Base-by-base conservation (phyloP, 2,113 vertebrate species). In the Mormyrus iriodes region DNA sequence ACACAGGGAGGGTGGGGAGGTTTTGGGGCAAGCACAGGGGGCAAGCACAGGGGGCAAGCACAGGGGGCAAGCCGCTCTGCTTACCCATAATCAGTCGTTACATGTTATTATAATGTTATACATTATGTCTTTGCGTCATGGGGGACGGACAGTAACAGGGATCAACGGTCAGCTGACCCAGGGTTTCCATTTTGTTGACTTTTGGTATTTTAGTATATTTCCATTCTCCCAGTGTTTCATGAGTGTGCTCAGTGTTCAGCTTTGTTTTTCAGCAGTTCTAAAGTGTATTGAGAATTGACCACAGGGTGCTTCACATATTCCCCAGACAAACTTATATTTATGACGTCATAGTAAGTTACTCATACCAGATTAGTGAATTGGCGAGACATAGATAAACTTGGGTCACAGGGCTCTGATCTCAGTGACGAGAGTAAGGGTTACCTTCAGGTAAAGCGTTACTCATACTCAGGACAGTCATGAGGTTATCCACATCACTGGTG, bases 381-480 rank as follows among this genome's bases (percentile, higher is more conserved):
- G 82, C 46, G 21, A 84, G 42, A 48, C 10, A n/a, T 24, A 42
- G 10, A 83, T 46, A 42, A 46, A 52, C 8, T 13, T 31, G 49
- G 49, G 49, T 8, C 49, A 51, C 15, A 15, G 46, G n/a, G 27
- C 19, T 85, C 42, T 35, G 48, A 86, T 86, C 5, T 19, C 4
- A 13, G 24, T 51, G n/a, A 51, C 0, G 51, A 3, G 48, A 39
- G 31, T 1, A 3, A 10, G 51, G 13, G 17, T 31, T 13, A 95
- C 95, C 95, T 93, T 95, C 95, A 79, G 94, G 98, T 42, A 99
- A 94, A 90, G 97, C 95, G 88, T 98, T 99, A 94, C 98, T 99
- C 96, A 99, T 97, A 91, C 95, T 98, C 90, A 99, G 96, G 90
- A 99, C 97, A 0, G 98, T 91, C 97, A 99, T 98, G 91, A 99